Base-by-base conservation (phyloP, 2,113 vertebrate species). In the Calidris pugnax region DNA sequence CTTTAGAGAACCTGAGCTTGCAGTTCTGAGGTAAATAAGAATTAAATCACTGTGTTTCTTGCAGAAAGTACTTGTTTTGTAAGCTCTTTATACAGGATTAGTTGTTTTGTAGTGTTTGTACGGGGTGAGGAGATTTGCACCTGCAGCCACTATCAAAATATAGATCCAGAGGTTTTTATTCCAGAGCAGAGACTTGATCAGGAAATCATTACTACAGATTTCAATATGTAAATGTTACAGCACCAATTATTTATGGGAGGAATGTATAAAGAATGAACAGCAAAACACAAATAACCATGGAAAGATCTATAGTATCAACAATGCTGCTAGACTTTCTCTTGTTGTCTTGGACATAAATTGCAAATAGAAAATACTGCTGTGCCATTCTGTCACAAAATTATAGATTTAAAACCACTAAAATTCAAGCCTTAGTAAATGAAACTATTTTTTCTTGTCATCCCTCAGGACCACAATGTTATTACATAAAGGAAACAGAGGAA, bases 361-460 rank as follows among this genome's bases (percentile, higher is more conserved):
- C 23, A 82, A 88, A 85, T 8, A 93, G 69, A 85, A 96, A 94
- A 85, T 48, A 92, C 48, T 84, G 63, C 20, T 69, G 26, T 78
- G 67, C 48, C 77, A 73, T 48, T 91, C 59, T 91, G 88, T 69
- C 85, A 90, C 56, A 87, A 94, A 97, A 97, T 94, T 96, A 95
- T 95, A 91, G 92, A 87, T 89, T 94, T 95, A 93, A 95, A 95
- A 30, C 84, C 74, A 87, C 92, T 95, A 90, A 96, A 94, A 93
- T 94, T 95, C 93, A 95, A 90, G 91, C 55, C 37, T 45, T 48
- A 73, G 93, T 90, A 97, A 97, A 97, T 97, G 87, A 96, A 97
- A 95, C 69, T 92, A 91, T 82, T 97, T 95, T 97, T 97, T 97
- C 94, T 97, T 97, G 95, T 97, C 95, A 96, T 90, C 84, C 96